These are phyloP conservation scores for Neofelis nebulosa DNA, from an alignment of 2,113 vertebrate genomes.

Conservation along the genomic window DNA sequence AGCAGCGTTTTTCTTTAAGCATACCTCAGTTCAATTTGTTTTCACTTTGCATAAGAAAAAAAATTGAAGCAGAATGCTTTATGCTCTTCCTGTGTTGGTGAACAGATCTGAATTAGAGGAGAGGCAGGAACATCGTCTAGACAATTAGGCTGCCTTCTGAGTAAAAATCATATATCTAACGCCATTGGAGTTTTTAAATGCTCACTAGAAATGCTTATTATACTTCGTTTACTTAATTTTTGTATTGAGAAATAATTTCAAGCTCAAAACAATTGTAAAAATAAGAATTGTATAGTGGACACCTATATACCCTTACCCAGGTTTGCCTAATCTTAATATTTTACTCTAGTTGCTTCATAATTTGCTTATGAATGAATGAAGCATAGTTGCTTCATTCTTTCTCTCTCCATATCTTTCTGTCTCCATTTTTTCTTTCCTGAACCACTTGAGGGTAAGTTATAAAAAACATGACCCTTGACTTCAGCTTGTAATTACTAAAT, in stretches of 20 bases:
- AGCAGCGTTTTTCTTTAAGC: background rate
- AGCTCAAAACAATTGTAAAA: background rate
- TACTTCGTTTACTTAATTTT: background rate
- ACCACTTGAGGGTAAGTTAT: background rate
- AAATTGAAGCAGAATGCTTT: background rate
- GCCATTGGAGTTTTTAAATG: background rate
- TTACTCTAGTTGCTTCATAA: background rate
- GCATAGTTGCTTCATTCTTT: background rate
- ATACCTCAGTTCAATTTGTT: background rate
- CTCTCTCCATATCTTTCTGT: background rate
- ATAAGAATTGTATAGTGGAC: background rate
- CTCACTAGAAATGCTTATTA: background rate
- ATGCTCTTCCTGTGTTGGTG: background rate
- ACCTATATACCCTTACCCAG: background rate
- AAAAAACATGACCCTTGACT: background rate
- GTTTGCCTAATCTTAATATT: background rate
- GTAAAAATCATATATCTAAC: background rate
- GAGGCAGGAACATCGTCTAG: background rate
- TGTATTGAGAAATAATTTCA: background rate
- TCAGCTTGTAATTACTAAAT: background rate
- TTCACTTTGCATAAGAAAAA: conserved; percentile 5
- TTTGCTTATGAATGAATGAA: background rate
- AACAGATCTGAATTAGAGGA: background rate
- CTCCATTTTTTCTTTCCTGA: background rate
- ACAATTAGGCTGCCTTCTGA: background rate